Evolutionary conservation across 92 coral and sea anemone species (phyloP), one percentile per base, ranked within the genome.

Genomic region (Phymanthus crucifer): DNA sequence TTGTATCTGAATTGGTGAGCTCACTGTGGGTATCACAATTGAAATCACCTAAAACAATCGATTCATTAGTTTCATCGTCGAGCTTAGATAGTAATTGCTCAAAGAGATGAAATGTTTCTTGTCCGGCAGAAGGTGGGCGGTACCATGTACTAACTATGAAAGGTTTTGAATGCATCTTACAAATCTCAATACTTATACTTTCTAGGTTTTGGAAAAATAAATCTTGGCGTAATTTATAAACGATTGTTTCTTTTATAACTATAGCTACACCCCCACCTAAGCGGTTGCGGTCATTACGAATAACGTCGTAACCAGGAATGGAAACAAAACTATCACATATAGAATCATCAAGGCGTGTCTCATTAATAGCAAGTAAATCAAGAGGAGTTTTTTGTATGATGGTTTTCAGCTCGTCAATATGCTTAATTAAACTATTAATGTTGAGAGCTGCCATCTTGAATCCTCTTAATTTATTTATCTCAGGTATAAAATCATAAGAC

Each of bases 101-200:
- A n/a, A n/a, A n/a, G n/a, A n/a, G n/a, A n/a, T n/a, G n/a, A n/a
- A n/a, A n/a, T n/a, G n/a, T n/a, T n/a, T n/a, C n/a, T n/a, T n/a
- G n/a, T n/a, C n/a, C n/a, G n/a, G n/a, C n/a, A n/a, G n/a, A n/a
- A n/a, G 67, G 71, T 6, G 80, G 71, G 27, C 71, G 61, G 47
- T 61, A 77, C 72, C 71, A 61, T 29, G 72, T 77, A 54, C 72
- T 77, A 56, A 77, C 65, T 2, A 75, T 47, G 36, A 45, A 75
- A 47, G 69, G 67, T 35, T 43, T 75, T 6, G 80, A 47, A 46
- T 43, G 80, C 32, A 29, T 36, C 37, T 76, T 76, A 36, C 72
- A 47, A 24, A 77, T 61, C 35, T 77, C 81, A 61, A 21, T 50
- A 77, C 71, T 77, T 29, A 77, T 34, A 14, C 40, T 18, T 77